These are phyloP conservation scores for Misgurnus mizolepis DNA, from an alignment of 2,113 vertebrate genomes.

Conservation along the genomic window DNA sequence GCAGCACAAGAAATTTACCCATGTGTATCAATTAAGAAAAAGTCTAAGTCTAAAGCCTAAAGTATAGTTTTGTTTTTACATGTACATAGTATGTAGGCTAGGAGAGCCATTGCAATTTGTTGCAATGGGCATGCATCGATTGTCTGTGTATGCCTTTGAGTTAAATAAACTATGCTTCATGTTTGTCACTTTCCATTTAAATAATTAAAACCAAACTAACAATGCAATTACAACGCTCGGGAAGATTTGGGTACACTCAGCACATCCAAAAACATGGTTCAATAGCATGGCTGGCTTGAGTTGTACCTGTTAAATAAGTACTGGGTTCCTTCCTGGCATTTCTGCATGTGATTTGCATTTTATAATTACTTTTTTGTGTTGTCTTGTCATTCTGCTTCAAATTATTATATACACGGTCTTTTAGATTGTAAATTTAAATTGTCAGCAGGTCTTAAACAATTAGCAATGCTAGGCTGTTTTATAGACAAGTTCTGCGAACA, in stretches of 20 bases:
- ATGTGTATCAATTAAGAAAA: too few relatives aligned
- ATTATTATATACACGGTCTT: slow-evolving; percentile 4
- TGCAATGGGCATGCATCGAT: too few relatives aligned
- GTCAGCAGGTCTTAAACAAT: slow-evolving; percentile 24
- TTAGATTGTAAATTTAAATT: slow-evolving; percentile 15
- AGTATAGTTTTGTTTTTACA: too few relatives aligned
- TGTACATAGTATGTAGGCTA: too few relatives aligned
- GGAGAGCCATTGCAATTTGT: too few relatives aligned
- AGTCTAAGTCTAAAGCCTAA: too few relatives aligned
- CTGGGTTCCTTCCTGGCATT: background rate
- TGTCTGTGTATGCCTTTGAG: too few relatives aligned
- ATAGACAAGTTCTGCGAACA: slow-evolving; percentile 14
- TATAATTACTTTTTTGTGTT: slow-evolving; percentile 44
- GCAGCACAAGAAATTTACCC: too few relatives aligned
- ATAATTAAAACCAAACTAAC: background rate
- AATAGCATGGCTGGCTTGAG: background rate
- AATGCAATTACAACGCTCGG: background rate
- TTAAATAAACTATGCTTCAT: too few relatives aligned
- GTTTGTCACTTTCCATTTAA: too few relatives aligned
- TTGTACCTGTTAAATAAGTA: background rate
- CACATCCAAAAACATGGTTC: background rate
- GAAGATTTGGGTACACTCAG: background rate
- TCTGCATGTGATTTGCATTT: slow-evolving; percentile 37
- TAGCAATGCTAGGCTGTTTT: background rate
- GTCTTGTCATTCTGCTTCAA: slow-evolving; percentile 20